Conservation (phyloP, 2,888 invertebrate species). For the Orchestes rusci region DNA sequence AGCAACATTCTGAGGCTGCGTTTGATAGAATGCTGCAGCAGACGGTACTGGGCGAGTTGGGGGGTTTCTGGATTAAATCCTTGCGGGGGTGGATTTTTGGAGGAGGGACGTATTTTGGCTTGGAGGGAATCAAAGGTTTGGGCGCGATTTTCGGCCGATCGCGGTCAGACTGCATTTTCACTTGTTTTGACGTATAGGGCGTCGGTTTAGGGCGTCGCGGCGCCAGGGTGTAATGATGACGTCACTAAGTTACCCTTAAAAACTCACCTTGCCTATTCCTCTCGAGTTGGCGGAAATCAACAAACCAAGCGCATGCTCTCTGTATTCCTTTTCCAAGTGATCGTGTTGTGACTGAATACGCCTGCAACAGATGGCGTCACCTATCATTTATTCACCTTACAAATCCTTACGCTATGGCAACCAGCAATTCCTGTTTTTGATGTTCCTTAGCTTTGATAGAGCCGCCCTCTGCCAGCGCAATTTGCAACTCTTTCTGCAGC, state of each 20-base stretch:
- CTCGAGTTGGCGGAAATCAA: conserved; percentile 54
- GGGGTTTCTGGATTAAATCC: conserved; percentile 35
- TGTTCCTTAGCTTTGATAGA: conserved; percentile 59
- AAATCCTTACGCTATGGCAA: conserved; percentile 58
- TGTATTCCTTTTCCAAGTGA: conserved; percentile 61
- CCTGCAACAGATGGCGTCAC: conserved; percentile 41
- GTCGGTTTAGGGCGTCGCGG: conserved; percentile 15
- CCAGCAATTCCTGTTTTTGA: conserved; percentile 56
- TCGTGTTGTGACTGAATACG: conserved; percentile 64
- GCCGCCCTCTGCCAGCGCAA: conserved; percentile 54
- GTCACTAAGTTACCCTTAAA: not conserved
- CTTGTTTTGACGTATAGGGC: conserved; percentile 4
- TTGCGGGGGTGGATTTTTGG: conserved; percentile 35
- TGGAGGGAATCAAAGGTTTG: conserved; percentile 39
- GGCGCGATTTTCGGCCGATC: conserved; percentile 41
- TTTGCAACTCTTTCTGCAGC: conserved; percentile 57
- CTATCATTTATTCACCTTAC: no score
- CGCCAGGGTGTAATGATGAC: conserved; percentile 4
- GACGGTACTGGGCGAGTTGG: conserved; percentile 43
- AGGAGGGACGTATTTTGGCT: conserved; percentile 45
- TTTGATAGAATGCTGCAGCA: conserved; percentile 44
- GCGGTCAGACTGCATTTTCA: conserved; percentile 36
- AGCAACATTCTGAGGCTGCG: conserved; percentile 44
- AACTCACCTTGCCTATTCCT: conserved; percentile 55
- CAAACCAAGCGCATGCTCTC: conserved; percentile 58